Base-by-base conservation (phyloP, 2,888 invertebrate genomes). In the Nasonovia ribisnigri region DNA sequence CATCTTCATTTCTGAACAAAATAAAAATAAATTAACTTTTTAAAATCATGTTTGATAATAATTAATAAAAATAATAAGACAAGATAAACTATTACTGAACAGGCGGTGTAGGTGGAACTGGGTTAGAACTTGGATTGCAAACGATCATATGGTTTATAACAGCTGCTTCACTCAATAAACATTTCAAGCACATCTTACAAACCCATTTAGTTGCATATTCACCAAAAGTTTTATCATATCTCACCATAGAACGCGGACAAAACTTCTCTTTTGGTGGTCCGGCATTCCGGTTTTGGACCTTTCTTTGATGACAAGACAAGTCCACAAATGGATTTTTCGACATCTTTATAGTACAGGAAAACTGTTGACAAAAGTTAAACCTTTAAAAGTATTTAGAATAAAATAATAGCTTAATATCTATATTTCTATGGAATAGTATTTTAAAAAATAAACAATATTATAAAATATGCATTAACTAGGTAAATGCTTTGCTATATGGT, bases 171-270 rank as follows among this genome's bases (percentile, higher is more conserved):
- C 29, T 87, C 2, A 92, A 29, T 1, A 92, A 0, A 60, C 36
- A 42, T 10, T 1, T 20, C 6, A 67, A 11, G 43, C 92, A 92
- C 92, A 92, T 92, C 42, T 92, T 88, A 13, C 92, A 92, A 0
- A 67, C 42, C 87, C 87, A 92, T 11, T 67, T 8, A 20, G 36
- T 42, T 3, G 4, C 11, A 42, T 51, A 88, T 0, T 11, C 87
- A 42, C 13, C 16, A 0, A 26, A n/a, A 1, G 87, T 20, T 3
- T 42, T 5, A 11, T 67, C 67, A 1, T 92, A 88, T 10, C 87
- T 36, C 3, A 92, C 87, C 92, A 92, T 92, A 3, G 87, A 36
- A 6, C 29, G 48, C 29, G 92, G 92, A 2, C 92, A 92, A 42
- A 20, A 88, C 0, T 51, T 88, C 8, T 13, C 3, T 3, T 48